phyloP scores from a whole-genome alignment of 2,113 vertebrate species.

The Chroicocephalus ridibundus region DNA sequence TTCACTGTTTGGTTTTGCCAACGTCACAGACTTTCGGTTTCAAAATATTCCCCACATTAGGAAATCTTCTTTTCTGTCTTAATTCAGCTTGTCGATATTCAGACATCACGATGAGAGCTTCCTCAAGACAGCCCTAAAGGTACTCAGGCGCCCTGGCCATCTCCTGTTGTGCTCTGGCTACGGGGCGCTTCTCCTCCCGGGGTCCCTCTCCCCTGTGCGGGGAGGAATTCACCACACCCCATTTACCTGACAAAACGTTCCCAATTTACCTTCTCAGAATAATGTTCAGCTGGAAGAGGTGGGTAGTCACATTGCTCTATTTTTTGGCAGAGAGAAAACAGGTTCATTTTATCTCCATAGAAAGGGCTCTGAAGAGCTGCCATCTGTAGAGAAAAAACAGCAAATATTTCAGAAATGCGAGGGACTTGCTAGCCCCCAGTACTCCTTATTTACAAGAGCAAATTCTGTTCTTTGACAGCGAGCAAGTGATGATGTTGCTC shows the following conservation, averaged over 20 bases:
- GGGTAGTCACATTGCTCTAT: slow-evolving; percentile 89
- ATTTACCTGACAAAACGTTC: background rate
- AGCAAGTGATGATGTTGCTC: background rate
- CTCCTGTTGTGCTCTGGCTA: background rate
- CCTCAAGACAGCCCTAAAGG: background rate
- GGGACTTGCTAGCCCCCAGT: background rate
- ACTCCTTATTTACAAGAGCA: background rate
- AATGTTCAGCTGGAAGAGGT: slow-evolving; percentile 82
- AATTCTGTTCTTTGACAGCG: background rate
- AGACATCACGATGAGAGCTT: rapidly evolving
- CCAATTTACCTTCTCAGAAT: slow-evolving; percentile 81
- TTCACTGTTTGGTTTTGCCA: background rate
- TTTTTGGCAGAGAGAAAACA: slow-evolving; percentile 86
- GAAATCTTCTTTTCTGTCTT: background rate
- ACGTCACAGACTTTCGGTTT: background rate
- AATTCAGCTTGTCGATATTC: background rate
- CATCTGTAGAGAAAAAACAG: slow-evolving; percentile 72
- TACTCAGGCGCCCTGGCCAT: background rate
- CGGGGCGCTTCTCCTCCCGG: background rate
- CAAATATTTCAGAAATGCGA: background rate
- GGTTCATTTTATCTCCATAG: slow-evolving; percentile 88
- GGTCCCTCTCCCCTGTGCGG: background rate
- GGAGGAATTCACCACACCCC: background rate
- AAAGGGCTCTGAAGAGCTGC: slow-evolving; percentile 87
- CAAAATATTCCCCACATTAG: background rate